These are phyloP conservation scores for Meandrina meandrites DNA, from an alignment of 92 coral and sea anemone species.

Conservation along the genomic window DNA sequence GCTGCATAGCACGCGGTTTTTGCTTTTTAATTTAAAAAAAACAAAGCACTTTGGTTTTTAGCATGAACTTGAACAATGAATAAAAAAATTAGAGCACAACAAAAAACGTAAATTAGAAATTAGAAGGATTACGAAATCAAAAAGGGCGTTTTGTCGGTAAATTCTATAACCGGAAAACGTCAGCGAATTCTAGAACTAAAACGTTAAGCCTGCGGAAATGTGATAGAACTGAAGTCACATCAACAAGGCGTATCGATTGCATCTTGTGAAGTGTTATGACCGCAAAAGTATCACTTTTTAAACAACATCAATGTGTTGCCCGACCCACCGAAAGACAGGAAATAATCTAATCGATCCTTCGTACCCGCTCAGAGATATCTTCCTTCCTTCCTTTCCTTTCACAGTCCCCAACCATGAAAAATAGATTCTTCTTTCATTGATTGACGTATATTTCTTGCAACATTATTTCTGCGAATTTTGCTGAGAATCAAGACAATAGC, in stretches of 20 bases:
- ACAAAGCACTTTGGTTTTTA: background rate
- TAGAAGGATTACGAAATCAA: background rate
- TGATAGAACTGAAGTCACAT: background rate
- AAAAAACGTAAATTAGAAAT: background rate
- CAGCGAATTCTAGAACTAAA: background rate
- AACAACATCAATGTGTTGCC: background rate
- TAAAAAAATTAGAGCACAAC: background rate
- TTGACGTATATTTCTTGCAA: background rate
- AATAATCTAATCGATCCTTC: background rate
- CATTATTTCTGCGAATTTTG: background rate
- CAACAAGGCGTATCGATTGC: background rate
- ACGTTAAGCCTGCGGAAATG: background rate
- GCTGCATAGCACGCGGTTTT: slow-evolving; percentile 4
- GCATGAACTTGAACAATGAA: background rate
- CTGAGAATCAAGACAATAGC: background rate
- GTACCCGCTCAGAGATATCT: background rate
- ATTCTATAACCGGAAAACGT: background rate
- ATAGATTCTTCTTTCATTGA: background rate
- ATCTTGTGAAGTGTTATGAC: background rate
- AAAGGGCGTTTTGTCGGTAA: background rate
- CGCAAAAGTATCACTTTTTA: background rate
- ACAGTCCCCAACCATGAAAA: background rate
- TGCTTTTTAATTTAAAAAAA: background rate
- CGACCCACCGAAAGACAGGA: background rate
- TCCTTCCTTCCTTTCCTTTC: background rate